Base-by-base conservation (phyloP, 2,888 invertebrate genomes). In the Oxyscelio sp. region DNA sequence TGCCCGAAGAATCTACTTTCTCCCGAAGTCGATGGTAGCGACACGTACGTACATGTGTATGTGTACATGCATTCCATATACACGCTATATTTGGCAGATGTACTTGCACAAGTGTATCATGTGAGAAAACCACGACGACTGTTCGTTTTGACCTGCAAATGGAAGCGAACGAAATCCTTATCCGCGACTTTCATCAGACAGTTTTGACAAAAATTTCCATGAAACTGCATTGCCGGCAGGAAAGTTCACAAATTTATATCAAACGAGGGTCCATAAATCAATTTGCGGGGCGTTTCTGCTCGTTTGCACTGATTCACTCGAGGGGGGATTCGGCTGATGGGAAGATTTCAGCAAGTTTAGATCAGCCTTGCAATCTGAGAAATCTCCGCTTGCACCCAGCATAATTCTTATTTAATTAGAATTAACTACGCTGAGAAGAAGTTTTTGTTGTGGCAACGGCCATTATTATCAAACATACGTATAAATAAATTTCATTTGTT, bases 51-150 rank as follows among this genome's bases (percentile, higher is more conserved):
- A 45, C 19, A 15, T 56, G 34, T 59, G 52, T 61, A 24, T 45
- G 40, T 68, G 13, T 66, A 54, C 65, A 63, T 54, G 52, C 74
- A 75, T 63, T 78, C 68, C 80, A 74, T 80, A 80, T 71, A 83
- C 65, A 73, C 54, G 71, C 84, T 80, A 78, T 80, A 84, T 84
- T 84, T 84, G 84, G 84, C 83, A 83, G 77, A 83, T 83, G 77
- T 65, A 83, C 83, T 83, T 74, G 77, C 77, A 83, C 83, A 83
- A 83, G 77, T 83, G 83, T 77, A 83, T 83, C 83, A 77, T 73
- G 83, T 77, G 83, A 77, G 77, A 71, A 83, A 71, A 77, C 68
- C 61, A 66, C 70, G 54, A 59, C 74, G 66, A 68, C 63, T 70
- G 43, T 50, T 75, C 71, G 71, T 65, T 70, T 70, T 83, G 83